Base-by-base conservation (phyloP, 2,113 vertebrate genomes). In the Desmodus rotundus region DNA sequence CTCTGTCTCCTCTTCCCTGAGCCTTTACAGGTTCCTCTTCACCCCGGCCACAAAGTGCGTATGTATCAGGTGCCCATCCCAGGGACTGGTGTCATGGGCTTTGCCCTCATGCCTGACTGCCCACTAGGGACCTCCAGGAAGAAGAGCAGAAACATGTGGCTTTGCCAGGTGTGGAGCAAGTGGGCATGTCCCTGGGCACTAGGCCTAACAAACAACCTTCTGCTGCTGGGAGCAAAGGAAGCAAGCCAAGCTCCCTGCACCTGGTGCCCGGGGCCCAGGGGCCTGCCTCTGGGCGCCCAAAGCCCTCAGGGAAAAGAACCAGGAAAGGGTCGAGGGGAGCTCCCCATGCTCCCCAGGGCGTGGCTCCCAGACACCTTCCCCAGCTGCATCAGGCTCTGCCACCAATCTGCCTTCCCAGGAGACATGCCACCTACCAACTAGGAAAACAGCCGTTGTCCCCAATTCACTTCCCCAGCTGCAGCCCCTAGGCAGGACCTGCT, bases 261-360 rank as follows among this genome's bases (percentile, higher is more conserved):
- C 97, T 95, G 97, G 70, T 89, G 83, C 93, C 89, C 2, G 0
- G 92, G 76, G 87, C 77, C 89, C 45, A 43, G 78, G 65, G 94
- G 82, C 92, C 58, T 56, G 67, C 41, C 61, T 93, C 93, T 33
- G 47, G 72, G 95, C 61, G n/a, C n/a, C 77, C 73, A 12, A 10
- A 7, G 76, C 43, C 36, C 14, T 63, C 5, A 16, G 2, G 94
- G 70, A 78, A 85, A 86, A 65, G 94, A 61, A 43, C 45, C 20
- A 45, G 52, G 58, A 92, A 63, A 73, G 22, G 19, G 41, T 82
- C 9, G 0, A 67, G 14, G 41, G 56, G 52, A 43, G 20, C 1
- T 11, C 74, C 36, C 24, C 22, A 13, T 11, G 3, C 2, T 70
- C 80, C 61, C 52, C 36, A 41, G 20, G 77, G 63, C 61, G 58